These are phyloP conservation scores for Streptopelia turtur DNA, from an alignment of 2,797 vertebrate genomes.

Conservation along the genomic window DNA sequence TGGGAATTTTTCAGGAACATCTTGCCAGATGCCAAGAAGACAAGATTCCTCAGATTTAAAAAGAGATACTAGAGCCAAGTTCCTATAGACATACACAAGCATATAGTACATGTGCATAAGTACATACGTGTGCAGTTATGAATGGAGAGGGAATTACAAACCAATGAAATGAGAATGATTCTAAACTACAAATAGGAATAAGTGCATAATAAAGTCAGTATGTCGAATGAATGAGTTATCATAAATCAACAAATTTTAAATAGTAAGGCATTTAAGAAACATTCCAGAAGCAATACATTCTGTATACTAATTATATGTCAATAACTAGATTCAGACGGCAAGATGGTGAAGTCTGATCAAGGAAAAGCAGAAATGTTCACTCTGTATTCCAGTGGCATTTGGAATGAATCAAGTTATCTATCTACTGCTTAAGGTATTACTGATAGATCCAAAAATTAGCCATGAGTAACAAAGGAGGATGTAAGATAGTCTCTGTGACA, in stretches of 20 bases:
- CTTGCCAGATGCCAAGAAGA: background rate
- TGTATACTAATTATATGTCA: background rate
- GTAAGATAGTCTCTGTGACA: background rate
- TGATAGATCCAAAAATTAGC: background rate
- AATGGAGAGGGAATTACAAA: background rate
- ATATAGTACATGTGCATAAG: background rate
- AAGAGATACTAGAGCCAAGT: background rate
- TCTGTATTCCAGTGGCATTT: background rate
- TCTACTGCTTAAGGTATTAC: background rate
- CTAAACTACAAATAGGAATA: background rate
- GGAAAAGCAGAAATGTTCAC: background rate
- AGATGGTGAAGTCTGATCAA: background rate
- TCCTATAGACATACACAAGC: background rate
- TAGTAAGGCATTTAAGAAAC: background rate
- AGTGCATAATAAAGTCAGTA: background rate
- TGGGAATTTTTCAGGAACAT: background rate
- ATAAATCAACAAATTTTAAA: background rate
- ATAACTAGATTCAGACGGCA: background rate
- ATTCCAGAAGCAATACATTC: background rate
- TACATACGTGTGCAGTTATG: background rate
- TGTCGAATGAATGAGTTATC: background rate
- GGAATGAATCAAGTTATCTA: background rate
- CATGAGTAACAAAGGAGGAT: background rate
- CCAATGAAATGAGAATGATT: background rate
- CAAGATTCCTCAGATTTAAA: background rate